phyloP scores from a whole-genome alignment of 2,113 vertebrate genomes.

The Thalassarche chlororhynchos region DNA sequence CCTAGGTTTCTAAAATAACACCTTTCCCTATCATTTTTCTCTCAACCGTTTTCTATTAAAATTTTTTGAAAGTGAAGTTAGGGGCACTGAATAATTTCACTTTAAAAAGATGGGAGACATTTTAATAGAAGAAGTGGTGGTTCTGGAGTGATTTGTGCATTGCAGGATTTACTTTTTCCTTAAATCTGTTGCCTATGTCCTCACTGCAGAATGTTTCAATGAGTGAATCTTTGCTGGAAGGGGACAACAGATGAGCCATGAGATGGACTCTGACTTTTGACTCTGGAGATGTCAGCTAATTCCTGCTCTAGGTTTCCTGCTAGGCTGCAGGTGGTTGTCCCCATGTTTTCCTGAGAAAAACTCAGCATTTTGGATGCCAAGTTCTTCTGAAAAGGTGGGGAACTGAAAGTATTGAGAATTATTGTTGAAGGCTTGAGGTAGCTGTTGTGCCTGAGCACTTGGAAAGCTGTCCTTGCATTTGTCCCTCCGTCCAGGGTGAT shows the following conservation, averaged over 20 bases:
- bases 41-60: constrained; percentile 27
- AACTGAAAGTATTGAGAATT: background rate
- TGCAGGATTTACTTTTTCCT: background rate
- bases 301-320: background rate
- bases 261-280: background rate
- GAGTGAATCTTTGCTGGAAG: background rate
- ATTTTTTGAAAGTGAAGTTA: constrained; percentile 14
- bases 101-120: background rate
- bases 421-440: background rate
- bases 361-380: background rate
- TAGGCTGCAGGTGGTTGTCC: background rate
- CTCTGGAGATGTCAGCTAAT: background rate
- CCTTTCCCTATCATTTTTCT: constrained; percentile 3
- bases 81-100: constrained; percentile 3
- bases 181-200: background rate
- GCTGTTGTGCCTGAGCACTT: background rate
- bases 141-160: background rate
- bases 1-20: constrained; percentile 38
- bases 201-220: background rate
- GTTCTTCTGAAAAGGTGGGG: background rate
- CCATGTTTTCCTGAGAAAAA: background rate
- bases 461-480: background rate
- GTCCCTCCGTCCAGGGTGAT: background rate
- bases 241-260: background rate
- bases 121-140: background rate